Base-by-base conservation (phyloP, 2,797 vertebrate genomes). In the Alca torda region DNA sequence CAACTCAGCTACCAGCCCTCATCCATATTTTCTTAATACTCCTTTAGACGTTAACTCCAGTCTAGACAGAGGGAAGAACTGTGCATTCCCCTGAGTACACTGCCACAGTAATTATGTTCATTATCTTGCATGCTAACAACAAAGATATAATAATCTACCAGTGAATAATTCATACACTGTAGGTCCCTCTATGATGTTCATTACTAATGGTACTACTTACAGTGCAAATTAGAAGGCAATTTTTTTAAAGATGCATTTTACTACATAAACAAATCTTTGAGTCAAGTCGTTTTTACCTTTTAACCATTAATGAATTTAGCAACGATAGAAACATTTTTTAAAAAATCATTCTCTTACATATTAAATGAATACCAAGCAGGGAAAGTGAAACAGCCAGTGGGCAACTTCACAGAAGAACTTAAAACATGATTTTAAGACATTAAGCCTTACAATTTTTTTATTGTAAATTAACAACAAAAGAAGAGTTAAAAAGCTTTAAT, bases 91-190 rank as follows among this genome's bases (percentile, higher is more conserved):
- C 95, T 73, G 98, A 98, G 98, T 98, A 98, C 97, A 97, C 97
- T 98, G 96, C 90, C 98, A 98, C 95, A 97, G 96, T 98, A 98
- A 99, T 98, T 98, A 98, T 95, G 96, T 97, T 98, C 97, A 95
- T 98, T 98, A 98, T 98, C 98, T 98, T 95, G 97, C 97, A 99
- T 98, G 98, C 98, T 99, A 99, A 98, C 98, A 98, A 98, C 98
- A 98, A 97, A 97, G 86, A 96, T 97, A 98, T 98, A 98, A 98
- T 98, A 97, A 98, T 97, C 98, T 98, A 93, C 30, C 97, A 96
- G 98, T 99, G 98, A 99, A 99, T 99, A 98, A 99, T 99, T 99
- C 98, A 98, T 98, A 98, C 96, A 92, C 95, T 98, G 97, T 96
- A 98, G 97, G 97, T 98, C 98, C 98, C 98, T 97, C 97, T 96